Base-by-base conservation (phyloP, 2,888 invertebrate species). In the Mechanitis messenoides region DNA sequence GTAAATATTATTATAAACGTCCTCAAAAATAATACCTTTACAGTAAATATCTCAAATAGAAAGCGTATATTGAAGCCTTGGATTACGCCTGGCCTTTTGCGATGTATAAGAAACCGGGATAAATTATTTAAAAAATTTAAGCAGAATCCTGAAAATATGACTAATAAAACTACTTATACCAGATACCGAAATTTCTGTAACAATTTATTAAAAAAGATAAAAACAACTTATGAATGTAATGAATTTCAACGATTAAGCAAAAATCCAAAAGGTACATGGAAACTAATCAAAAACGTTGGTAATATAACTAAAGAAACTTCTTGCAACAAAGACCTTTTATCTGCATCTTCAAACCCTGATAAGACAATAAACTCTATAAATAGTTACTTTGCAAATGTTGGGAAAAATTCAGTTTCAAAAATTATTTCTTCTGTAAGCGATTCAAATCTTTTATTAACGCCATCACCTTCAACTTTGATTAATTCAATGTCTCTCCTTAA, bases 121-220 rank as follows among this genome's bases (percentile, higher is more conserved):
- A 61, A 53, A 9, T 12, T 70, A 3, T 61, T 68, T 61, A 35
- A 11, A 3, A 63, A 58, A 54, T 5, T 42, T 3, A 68, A 59
- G 50, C 47, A 53, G 33, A 3, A 61, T 3, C 69, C 66, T 3
- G 42, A 62, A 20, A 63, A 72, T 55, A 1, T 4, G 3, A 53
- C 47, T 20, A 5, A 64, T 5, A 60, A 64, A 54, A 57, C 58
- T 5, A 62, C 66, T 0, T 73, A 69, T 33, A 66, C 33, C 6
- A 47, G 71, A 12, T 74, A 74, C 42, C 65, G 69, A 35, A 71
- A 67, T 33, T 72, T 67, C 33, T 68, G 68, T n/a, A 72, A 67
- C 33, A 61, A 61, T 2, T 33, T 71, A 0, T 50, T 73, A 4
- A 71, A 70, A 55, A 68, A 61, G 56, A 28, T 67, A 0, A 72